phyloP scores from a whole-genome alignment of 1,140 invertebrate species.

The Aphaenogaster rudis region DNA sequence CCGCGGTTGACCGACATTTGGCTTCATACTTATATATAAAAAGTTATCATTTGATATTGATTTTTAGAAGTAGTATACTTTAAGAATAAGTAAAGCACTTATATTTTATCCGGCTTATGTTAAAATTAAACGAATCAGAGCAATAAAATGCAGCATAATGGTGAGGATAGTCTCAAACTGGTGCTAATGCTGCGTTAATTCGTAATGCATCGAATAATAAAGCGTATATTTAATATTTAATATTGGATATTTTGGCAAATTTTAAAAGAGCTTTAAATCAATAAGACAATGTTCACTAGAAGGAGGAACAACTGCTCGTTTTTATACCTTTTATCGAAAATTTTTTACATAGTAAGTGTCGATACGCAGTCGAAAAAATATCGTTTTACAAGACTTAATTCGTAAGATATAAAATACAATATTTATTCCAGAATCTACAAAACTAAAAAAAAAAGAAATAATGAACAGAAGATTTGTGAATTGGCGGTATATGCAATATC shows the following conservation, averaged over 20 bases:
- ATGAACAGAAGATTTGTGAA: not conserved
- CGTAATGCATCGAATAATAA: not conserved
- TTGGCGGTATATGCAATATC: not conserved
- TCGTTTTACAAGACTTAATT: not conserved
- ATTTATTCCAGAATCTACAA: not conserved
- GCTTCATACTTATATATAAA: not conserved
- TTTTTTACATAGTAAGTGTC: not conserved
- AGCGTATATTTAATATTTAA: not conserved
- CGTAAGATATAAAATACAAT: not conserved
- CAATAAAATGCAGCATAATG: constrained; percentile 3
- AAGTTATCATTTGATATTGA: not conserved
- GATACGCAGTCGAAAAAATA: not conserved
- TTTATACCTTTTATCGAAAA: not conserved
- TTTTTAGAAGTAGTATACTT: not conserved
- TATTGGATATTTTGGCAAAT: not conserved
- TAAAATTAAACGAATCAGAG: constrained; percentile 4
- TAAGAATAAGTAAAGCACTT: not conserved
- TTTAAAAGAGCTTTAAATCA: constrained; percentile 11
- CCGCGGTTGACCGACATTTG: too few relatives aligned
- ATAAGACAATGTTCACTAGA: not conserved
- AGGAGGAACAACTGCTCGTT: not conserved
- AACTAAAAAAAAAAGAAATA: not conserved
- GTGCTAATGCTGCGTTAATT: not conserved
- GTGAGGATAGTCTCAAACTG: not conserved
- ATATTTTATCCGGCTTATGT: not conserved